phyloP scores from a whole-genome alignment of 2,797 vertebrate genomes.

The Cuculus canorus region DNA sequence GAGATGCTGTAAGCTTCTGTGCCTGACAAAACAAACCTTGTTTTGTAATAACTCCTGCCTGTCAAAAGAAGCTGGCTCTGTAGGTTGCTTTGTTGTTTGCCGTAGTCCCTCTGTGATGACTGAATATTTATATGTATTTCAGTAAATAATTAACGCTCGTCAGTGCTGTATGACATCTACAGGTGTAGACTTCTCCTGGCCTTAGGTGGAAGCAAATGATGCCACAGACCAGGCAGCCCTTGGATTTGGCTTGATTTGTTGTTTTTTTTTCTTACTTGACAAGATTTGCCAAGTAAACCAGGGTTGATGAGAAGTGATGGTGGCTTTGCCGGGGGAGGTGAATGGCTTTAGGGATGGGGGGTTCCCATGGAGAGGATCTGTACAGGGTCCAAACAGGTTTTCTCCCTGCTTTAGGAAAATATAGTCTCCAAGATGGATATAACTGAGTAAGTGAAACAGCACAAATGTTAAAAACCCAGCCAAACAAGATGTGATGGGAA shows the following conservation, averaged over 20 bases:
- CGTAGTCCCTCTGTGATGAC: neutral
- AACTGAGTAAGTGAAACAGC: neutral
- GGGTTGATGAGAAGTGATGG: neutral
- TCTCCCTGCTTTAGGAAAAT: neutral
- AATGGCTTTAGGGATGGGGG: neutral
- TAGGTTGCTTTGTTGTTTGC: neutral
- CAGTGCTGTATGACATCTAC: neutral
- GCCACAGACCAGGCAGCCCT: neutral
- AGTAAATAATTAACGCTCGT: neutral
- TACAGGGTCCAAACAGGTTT: neutral
- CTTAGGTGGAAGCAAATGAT: neutral
- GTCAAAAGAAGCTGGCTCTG: neutral
- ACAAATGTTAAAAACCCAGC: neutral
- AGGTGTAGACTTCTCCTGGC: neutral
- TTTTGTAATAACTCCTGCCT: neutral
- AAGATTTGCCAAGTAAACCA: neutral
- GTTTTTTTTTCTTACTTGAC: neutral
- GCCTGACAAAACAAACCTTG: neutral
- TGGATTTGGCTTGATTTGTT: neutral
- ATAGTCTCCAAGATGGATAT: neutral
- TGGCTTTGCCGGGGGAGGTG: neutral
- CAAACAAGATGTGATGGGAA: neutral
- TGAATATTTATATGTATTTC: neutral
- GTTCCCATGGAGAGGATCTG: neutral
- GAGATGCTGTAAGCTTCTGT: neutral